Evolutionary conservation across 2,797 vertebrate genomes (phyloP).

Genomic region (Picus viridis): DNA sequence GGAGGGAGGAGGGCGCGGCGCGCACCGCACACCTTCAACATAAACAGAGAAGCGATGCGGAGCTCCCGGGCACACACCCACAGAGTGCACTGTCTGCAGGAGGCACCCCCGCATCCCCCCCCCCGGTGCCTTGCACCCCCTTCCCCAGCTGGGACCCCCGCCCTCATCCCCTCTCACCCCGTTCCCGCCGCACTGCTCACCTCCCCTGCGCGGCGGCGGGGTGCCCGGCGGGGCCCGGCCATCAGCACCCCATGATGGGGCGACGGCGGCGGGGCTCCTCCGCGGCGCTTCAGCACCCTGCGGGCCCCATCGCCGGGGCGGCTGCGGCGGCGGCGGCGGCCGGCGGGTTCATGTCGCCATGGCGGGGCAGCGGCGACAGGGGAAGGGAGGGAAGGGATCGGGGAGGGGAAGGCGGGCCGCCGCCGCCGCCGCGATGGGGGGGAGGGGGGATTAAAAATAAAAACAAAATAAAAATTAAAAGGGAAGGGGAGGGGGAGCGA

Average conservation of each 20-base stretch:
- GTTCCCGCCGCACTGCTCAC: not conserved
- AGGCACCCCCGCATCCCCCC: not conserved
- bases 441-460: no score
- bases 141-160: not conserved
- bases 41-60: no score
- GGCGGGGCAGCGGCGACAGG: not conserved
- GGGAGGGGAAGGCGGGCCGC: not conserved
- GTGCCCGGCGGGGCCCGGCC: conserved; percentile 53
- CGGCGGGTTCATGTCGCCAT: conserved; percentile 37
- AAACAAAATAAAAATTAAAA: no score
- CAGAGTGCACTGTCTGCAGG: not conserved
- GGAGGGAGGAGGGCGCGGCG: not conserved
- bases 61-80: not conserved
- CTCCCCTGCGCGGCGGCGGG: conserved; percentile 40
- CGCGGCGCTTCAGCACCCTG: conserved; percentile 41
- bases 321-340: not conserved
- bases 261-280: conserved; percentile 34
- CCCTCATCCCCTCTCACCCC: no score
- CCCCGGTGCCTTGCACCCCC: not conserved
- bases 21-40: no score
- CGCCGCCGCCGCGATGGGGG: not conserved
- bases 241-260: conserved; percentile 48
- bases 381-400: no score
- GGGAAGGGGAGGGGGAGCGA: no score
- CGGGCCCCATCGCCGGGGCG: not conserved